A percentile compares a stretch with the other conserved stretches of the same genome.
phyloP scores from a whole-genome alignment of 30 jellyfish, hydroid and myxozoan genomes.

The Chrysaora quinquecirrha region DNA sequence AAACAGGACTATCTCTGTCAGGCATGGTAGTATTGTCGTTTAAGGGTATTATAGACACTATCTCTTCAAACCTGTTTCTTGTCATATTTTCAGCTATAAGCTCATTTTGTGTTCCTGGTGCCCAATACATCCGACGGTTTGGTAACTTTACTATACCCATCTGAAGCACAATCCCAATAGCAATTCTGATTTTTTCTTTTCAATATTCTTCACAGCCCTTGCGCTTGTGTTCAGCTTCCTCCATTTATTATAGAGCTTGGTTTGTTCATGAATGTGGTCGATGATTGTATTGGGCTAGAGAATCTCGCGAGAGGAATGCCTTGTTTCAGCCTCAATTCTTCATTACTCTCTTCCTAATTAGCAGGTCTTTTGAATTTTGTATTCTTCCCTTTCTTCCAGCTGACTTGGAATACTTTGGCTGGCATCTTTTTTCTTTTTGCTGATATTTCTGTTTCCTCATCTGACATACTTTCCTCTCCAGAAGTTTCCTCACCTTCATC shows the following conservation, averaged over 20 bases:
- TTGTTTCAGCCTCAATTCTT: neutral
- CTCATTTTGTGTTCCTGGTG: neutral
- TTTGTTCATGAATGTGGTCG: neutral
- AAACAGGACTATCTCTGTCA: too few species aligned
- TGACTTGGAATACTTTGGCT: too few species aligned
- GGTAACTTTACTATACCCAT: too few species aligned
- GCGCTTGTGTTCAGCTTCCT: neutral
- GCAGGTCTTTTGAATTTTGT: too few species aligned
- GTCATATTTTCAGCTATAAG: neutral
- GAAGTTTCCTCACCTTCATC: too few species aligned
- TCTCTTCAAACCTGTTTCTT: slow-evolving; percentile 9
- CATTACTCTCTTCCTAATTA: neutral
- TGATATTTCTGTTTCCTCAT: too few species aligned
- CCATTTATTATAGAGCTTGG: neutral
- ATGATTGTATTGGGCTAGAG: too few species aligned
- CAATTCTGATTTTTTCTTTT: neutral
- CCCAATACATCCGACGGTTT: slow-evolving; percentile 14
- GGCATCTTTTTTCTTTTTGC: too few species aligned
- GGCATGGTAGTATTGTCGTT: neutral
- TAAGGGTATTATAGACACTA: slow-evolving; percentile 1
- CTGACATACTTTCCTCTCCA: too few species aligned
- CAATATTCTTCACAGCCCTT: too few species aligned
- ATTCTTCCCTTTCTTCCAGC: too few species aligned
- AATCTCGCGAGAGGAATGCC: neutral
- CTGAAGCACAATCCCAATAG: slow-evolving; percentile 8